Percentiles rank a stretch among this genome's conserved stretches.
Evolutionary conservation across 2,113 vertebrate genomes (phyloP).

Genomic region (Xyrauchen texanus): DNA sequence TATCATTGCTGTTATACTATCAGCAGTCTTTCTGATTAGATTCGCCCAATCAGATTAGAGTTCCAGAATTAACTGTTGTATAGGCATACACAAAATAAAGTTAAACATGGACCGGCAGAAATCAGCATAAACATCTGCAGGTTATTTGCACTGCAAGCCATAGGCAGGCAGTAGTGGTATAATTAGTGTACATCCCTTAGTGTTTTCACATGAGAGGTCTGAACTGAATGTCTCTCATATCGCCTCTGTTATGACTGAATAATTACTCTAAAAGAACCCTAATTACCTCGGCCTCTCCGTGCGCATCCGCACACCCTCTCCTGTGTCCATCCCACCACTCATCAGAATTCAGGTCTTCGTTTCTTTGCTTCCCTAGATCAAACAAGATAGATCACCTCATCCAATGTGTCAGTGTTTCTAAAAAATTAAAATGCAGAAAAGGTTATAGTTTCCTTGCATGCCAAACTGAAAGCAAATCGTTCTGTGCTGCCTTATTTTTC

Average conservation of each 20-base stretch:
- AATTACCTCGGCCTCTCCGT: conserved; percentile 16
- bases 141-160: background rate
- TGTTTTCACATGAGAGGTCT: conserved; percentile 16
- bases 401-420: conserved; percentile 1
- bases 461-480: background rate
- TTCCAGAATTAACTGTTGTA: no score
- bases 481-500: background rate
- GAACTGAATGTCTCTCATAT: conserved; percentile 22
- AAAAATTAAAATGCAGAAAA: conserved; percentile 18
- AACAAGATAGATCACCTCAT: conserved; percentile 38
- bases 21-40: no score
- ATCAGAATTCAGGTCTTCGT: conserved; percentile 34
- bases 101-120: no score
- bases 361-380: conserved; percentile 15
- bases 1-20: no score
- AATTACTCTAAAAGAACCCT: conserved; percentile 30
- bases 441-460: background rate
- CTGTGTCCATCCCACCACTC: conserved; percentile 4
- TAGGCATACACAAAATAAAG: no score
- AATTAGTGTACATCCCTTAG: conserved; percentile 6
- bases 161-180: background rate
- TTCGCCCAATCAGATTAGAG: no score
- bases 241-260: conserved; percentile 1
- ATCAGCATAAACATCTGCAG: background rate
- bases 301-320: conserved; percentile 20